Percentiles rank a stretch among this genome's conserved stretches.
Conservation (phyloP, 2,113 vertebrate species). For the Ageneiosus marmoratus region DNA sequence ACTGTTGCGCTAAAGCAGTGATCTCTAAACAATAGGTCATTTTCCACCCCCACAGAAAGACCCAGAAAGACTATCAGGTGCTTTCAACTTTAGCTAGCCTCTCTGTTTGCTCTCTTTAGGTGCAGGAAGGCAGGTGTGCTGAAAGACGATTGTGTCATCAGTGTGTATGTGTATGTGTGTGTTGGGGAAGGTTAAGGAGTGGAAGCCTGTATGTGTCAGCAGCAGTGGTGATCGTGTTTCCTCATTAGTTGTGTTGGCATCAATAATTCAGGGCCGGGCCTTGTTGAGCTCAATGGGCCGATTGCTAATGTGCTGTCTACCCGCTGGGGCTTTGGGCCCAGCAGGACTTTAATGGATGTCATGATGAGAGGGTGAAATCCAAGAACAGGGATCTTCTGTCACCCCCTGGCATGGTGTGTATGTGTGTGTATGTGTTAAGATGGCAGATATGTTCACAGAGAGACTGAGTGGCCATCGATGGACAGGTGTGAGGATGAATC, state of each 20-base stretch:
- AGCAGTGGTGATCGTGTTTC: conserved; percentile 72
- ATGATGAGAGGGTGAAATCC: conserved; percentile 82
- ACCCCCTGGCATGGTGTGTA: conserved; percentile 51
- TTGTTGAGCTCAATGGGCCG: conserved; percentile 82
- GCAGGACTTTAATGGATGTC: conserved; percentile 80
- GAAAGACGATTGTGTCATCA: conserved; percentile 26
- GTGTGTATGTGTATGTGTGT: conserved; percentile 45
- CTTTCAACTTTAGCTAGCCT: not conserved
- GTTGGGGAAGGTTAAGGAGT: conserved; percentile 26
- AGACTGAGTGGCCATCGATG: conserved; percentile 53
- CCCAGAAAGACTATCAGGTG: not conserved
- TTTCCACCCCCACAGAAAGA: not conserved
- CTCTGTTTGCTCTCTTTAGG: conserved; percentile 30
- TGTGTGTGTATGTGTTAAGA: conserved; percentile 26
- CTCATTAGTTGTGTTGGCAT: conserved; percentile 82
- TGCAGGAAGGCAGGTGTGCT: conserved; percentile 38
- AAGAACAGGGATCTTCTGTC: conserved; percentile 72
- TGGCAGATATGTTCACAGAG: conserved; percentile 37
- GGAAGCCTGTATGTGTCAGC: conserved; percentile 57
- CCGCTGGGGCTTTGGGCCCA: conserved; percentile 65
- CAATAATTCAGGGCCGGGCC: conserved; percentile 78
- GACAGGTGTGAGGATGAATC: conserved; percentile 53
- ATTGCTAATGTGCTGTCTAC: conserved; percentile 80
- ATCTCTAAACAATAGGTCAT: not conserved
- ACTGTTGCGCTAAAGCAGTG: not conserved